These are phyloP conservation scores for Rafetus swinhoei DNA, from an alignment of 2,113 vertebrate species.

Conservation along the genomic window DNA sequence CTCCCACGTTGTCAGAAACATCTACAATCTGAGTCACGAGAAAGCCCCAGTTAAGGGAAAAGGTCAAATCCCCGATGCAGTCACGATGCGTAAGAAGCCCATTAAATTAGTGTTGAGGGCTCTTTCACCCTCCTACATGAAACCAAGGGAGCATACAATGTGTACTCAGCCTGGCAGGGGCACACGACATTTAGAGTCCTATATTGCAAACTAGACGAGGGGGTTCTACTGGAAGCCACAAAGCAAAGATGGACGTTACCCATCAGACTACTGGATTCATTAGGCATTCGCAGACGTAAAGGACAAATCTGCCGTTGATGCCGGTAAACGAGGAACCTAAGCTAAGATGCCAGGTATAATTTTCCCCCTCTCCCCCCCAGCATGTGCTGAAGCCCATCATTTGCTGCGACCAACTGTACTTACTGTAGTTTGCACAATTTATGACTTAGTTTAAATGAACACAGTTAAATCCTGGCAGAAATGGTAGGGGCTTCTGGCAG, in stretches of 20 bases:
- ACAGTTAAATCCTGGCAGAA: neutral
- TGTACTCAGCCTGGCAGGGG: neutral
- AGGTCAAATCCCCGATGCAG: rapidly evolving
- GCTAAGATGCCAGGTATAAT: too few relatives aligned
- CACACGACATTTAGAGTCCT: too few relatives aligned
- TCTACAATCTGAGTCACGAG: neutral
- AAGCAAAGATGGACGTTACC: neutral
- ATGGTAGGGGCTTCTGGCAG: rapidly evolving
- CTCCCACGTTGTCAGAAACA: neutral
- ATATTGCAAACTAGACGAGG: neutral
- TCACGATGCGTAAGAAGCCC: rapidly evolving
- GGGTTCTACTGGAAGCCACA: neutral
- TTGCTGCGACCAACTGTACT: neutral
- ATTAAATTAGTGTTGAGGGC: neutral
- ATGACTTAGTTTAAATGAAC: neutral
- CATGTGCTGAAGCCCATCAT: neutral
- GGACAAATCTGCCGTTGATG: too few relatives aligned
- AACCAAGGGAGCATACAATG: rapidly evolving
- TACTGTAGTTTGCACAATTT: neutral
- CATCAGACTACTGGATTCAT: neutral
- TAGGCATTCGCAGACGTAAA: too few relatives aligned
- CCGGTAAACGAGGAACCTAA: neutral
- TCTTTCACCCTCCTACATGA: rapidly evolving
- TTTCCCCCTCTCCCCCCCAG: rapidly evolving
- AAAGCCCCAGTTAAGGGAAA: neutral